phyloP scores from a whole-genome alignment of 2,888 invertebrate genomes.

The Ophion costatus region DNA sequence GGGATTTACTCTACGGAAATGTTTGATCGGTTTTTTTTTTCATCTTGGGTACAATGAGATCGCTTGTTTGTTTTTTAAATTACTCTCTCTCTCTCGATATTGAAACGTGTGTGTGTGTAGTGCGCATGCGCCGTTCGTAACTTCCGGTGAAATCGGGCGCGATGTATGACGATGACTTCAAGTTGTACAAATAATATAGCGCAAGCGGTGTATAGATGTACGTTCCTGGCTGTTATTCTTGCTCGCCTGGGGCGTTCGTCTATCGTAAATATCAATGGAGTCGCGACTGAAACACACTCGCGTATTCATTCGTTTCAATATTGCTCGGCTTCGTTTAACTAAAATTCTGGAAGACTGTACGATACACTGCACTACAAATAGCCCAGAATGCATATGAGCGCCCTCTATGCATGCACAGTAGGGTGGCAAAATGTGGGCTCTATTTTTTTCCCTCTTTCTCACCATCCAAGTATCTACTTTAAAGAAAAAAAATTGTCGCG shows the following conservation, averaged over 20 bases:
- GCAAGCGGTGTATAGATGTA: no score
- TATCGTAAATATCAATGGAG: constrained; percentile 20
- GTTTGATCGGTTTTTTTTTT: constrained; percentile 17
- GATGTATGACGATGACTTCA: no score
- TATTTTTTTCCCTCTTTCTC: no score
- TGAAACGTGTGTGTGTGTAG: constrained; percentile 28
- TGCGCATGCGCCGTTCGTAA: background rate
- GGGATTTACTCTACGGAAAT: constrained; percentile 9
- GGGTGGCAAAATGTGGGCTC: no score
- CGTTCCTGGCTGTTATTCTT: no score
- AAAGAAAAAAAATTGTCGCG: no score
- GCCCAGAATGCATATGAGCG: constrained; percentile 28
- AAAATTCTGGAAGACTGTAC: constrained; percentile 67
- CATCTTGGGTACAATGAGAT: constrained; percentile 52
- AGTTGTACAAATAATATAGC: no score
- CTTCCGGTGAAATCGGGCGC: background rate
- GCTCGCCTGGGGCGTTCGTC: background rate
- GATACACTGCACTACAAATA: constrained; percentile 55
- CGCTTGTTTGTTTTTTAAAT: constrained; percentile 30
- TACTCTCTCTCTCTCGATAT: constrained; percentile 32
- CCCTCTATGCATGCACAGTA: background rate
- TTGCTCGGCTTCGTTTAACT: constrained; percentile 11
- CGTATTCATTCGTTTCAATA: constrained; percentile 1
- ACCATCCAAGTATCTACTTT: no score
- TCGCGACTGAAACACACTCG: constrained; percentile 4